Evolutionary conservation across 2,797 vertebrate genomes (phyloP).

Genomic region (Triplophysa bombifrons): DNA sequence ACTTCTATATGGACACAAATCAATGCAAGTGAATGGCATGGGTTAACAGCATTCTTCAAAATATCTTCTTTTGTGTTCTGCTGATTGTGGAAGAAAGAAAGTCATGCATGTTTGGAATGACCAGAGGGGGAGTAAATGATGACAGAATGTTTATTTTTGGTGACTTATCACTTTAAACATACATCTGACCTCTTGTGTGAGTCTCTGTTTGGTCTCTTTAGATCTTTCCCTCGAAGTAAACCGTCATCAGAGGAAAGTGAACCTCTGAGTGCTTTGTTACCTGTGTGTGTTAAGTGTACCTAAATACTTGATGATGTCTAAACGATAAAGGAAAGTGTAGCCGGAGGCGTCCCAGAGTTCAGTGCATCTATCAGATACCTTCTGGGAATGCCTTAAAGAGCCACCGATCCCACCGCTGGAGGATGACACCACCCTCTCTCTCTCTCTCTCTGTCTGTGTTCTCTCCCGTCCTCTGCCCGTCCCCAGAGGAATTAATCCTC

Average conservation of each 20-base stretch:
- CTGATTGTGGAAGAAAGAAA: no score
- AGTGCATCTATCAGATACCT: conserved; percentile 68
- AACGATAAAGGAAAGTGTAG: conserved; percentile 76
- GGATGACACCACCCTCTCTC: conserved; percentile 34
- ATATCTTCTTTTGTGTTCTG: no score
- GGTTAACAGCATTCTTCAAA: no score
- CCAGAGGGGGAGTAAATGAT: no score
- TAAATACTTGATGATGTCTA: conserved; percentile 83
- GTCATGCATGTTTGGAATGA: no score
- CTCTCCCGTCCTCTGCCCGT: conserved; percentile 37
- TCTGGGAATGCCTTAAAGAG: conserved; percentile 78
- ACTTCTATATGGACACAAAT: no score
- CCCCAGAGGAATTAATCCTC: conserved; percentile 24
- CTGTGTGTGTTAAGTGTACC: conserved; percentile 76
- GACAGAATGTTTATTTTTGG: no score
- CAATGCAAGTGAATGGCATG: no score
- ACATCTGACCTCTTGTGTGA: no score
- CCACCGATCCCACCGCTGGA: conserved; percentile 63
- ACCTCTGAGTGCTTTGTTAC: conserved; percentile 62
- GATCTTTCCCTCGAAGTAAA: not conserved
- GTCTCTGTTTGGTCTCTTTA: not conserved
- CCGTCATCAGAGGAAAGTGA: not conserved
- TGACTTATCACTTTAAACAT: no score
- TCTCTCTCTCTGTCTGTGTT: conserved; percentile 28
- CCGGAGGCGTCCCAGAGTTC: conserved; percentile 74